Evolutionary conservation across 2,888 invertebrate genomes (phyloP), one percentile per base, ranked within the genome.

Genomic region (Cantharis rufa): DNA sequence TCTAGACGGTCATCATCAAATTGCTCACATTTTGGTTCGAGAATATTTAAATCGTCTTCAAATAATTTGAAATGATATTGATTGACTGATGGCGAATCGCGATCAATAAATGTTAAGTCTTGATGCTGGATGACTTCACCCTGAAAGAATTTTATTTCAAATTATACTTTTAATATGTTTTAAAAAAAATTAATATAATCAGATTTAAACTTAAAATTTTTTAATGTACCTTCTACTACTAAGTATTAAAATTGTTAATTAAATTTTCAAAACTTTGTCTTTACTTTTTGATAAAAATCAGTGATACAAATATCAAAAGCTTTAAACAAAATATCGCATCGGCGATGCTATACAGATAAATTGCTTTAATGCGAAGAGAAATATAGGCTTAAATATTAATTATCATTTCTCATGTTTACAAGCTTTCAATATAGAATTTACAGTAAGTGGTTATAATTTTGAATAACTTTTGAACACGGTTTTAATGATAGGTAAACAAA

Each of bases 21-120:
- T 76, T 87, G 81, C 1, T 81, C 86, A 73, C 87, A 88, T 15
- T 84, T 85, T 68, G 88, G 85, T 79, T 86, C 85, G 48, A 90
- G 83, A 13, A 89, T 86, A 28, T 88, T 83, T 72, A 86, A 77
- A 7, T 83, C 82, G 79, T 89, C 89, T 1, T 84, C 86, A 9
- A 88, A 80, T 61, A 90, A 83, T 21, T 82, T 82, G 13, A 88
- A 83, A 62, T 80, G 83, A 81, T 89, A 90, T 24, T 85, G 83
- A 80, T 90, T 90, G 61, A 88, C 88, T 13, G 81, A 84, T 10
- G 83, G 80, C 15, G 86, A 85, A 81, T 90, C 90, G 7, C 85
- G 85, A 76, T 90, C 90, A 73, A 84, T 86, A 78, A 90, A 84
- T 78, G 89, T 84, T 70, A 90, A 78, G 71, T 85, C 78, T 24